Conservation (phyloP, 2,888 invertebrate species). For the Thecocarcelia acutangulata region DNA sequence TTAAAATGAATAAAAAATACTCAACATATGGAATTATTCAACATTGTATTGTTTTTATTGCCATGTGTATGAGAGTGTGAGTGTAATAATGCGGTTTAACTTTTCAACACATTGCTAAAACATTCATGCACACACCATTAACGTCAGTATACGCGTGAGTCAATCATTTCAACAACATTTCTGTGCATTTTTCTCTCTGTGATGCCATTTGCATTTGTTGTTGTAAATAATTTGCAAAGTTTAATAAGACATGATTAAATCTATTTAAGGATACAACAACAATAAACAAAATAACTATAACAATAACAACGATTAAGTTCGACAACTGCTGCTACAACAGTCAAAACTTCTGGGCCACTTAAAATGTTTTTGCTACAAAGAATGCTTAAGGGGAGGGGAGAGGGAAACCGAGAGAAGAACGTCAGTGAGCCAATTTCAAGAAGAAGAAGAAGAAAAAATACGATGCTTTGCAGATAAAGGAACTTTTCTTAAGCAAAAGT, state of each 20-base stretch:
- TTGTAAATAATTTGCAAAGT: constrained; percentile 32
- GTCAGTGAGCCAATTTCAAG: no score
- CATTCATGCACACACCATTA: not conserved
- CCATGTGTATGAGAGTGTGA: no score
- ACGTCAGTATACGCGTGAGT: not conserved
- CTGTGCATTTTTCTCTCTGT: not conserved
- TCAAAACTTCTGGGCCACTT: constrained; percentile 4
- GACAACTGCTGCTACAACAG: constrained; percentile 19
- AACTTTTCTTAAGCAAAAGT: no score
- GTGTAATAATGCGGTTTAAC: no score
- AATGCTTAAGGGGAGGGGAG: not conserved
- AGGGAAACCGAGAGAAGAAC: no score
- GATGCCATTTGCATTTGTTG: constrained; percentile 21
- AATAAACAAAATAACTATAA: constrained; percentile 9
- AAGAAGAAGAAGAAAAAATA: no score
- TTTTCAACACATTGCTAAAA: no score
- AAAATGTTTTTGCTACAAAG: constrained; percentile 5
- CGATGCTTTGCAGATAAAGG: no score
- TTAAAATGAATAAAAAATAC: no score
- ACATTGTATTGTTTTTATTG: no score
- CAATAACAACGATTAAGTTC: constrained; percentile 33
- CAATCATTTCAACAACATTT: constrained; percentile 6
- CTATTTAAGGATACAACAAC: constrained; percentile 37
- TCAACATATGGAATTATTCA: no score
- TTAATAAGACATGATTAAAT: constrained; percentile 41